phyloP scores from a whole-genome alignment of 2,797 vertebrate genomes.

The Rhinogobio ventralis region DNA sequence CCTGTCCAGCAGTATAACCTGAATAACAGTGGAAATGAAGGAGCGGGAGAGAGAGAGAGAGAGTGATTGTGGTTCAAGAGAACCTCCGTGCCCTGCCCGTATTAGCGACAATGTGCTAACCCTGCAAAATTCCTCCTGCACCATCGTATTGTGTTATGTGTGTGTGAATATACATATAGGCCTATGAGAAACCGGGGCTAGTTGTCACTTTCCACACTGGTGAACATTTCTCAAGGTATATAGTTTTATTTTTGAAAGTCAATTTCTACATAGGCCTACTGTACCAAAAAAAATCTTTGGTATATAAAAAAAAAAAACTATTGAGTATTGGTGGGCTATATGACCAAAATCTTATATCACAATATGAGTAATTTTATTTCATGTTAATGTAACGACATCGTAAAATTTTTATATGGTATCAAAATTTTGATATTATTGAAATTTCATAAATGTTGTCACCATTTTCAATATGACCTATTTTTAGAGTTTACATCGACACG shows the following conservation, averaged over 20 bases:
- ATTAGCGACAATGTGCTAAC: conserved; percentile 56
- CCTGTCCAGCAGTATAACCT: conserved; percentile 86
- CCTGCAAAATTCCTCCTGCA: conserved; percentile 52
- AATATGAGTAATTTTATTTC: not conserved
- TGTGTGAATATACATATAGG: conserved; percentile 36
- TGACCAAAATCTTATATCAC: not conserved
- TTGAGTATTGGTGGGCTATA: not conserved
- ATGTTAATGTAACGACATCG: no score
- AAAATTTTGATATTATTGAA: no score
- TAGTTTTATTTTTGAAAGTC: not conserved
- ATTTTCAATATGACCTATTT: no score
- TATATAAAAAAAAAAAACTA: not conserved
- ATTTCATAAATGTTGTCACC: no score
- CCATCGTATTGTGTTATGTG: conserved; percentile 46
- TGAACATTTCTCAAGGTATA: not conserved
- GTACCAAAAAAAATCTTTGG: not conserved
- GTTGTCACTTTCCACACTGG: not conserved
- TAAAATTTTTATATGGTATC: no score
- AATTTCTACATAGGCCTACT: not conserved
- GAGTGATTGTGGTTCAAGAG: conserved; percentile 19
- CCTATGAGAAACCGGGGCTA: not conserved
- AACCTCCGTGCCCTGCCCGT: conserved; percentile 40
- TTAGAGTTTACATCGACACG: no score
- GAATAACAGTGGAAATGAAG: conserved; percentile 83
- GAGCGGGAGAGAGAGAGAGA: conserved; percentile 45